phyloP scores from a whole-genome alignment of 2,113 vertebrate genomes.

The Pygathrix nemaeus region DNA sequence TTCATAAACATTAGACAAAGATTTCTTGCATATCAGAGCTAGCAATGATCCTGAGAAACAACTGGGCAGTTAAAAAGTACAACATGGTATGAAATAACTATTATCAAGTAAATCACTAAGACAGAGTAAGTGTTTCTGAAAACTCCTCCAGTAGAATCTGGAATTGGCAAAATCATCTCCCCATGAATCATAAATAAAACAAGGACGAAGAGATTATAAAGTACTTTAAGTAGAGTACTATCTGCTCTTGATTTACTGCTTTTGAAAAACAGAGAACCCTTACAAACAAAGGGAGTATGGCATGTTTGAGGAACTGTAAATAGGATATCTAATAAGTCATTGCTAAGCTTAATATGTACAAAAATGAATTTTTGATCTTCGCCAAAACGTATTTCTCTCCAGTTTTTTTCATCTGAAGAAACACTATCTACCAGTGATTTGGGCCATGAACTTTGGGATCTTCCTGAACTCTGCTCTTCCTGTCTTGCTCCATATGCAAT shows the following conservation, averaged over 20 bases:
- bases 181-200: slow-evolving; percentile 28
- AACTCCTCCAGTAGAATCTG: background rate
- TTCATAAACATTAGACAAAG: slow-evolving; percentile 9
- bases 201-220: slow-evolving; percentile 35
- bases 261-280: background rate
- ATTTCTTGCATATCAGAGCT: slow-evolving; percentile 11
- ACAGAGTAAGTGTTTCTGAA: background rate
- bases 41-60: slow-evolving; percentile 4
- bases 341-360: background rate
- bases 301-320: background rate
- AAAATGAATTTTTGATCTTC: background rate
- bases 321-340: background rate
- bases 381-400: background rate
- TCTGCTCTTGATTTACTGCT: slow-evolving; percentile 57
- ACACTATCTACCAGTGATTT: background rate
- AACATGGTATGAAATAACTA: background rate
- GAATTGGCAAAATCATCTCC: slow-evolving; percentile 32
- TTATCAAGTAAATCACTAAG: background rate
- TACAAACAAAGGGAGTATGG: slow-evolving; percentile 11
- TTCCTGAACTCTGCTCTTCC: background rate
- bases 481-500: background rate
- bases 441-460: background rate
- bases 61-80: background rate
- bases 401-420: background rate
- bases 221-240: slow-evolving; percentile 23